phyloP scores from a whole-genome alignment of 2,113 vertebrate genomes.

The Chrysochloris asiatica region DNA sequence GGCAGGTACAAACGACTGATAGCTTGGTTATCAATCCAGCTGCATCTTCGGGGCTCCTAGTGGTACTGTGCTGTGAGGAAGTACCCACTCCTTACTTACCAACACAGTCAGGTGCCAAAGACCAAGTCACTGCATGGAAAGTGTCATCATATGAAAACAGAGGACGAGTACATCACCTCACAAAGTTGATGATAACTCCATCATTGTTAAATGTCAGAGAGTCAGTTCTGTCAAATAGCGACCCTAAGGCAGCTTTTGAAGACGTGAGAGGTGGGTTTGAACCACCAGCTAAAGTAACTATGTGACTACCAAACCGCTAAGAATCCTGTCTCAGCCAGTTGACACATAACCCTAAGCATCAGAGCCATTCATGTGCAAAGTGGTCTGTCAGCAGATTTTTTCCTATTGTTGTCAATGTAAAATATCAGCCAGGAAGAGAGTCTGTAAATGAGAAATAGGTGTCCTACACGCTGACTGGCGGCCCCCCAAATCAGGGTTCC shows the following conservation, averaged over 20 bases:
- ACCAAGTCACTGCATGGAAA: neutral
- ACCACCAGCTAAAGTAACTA: too few species aligned
- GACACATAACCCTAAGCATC: neutral
- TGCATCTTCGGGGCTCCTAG: neutral
- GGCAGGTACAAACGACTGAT: too few species aligned
- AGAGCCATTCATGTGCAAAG: neutral
- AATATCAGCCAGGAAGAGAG: neutral
- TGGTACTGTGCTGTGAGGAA: neutral
- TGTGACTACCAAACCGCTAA: neutral
- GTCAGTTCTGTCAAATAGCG: too few species aligned
- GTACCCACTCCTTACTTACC: neutral
- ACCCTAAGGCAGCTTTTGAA: too few species aligned
- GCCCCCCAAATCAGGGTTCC: neutral
- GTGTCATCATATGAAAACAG: neutral
- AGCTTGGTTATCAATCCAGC: neutral
- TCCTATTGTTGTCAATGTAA: neutral
- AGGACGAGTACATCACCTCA: too few species aligned
- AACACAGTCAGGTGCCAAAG: neutral
- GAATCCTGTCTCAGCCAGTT: neutral
- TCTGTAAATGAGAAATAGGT: too few species aligned
- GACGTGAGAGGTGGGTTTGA: too few species aligned
- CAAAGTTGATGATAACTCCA: neutral
- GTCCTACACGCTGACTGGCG: neutral
- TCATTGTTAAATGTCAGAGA: too few species aligned
- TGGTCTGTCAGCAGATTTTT: neutral